A percentile compares a stretch with the other conserved stretches of the same genome.
These are phyloP conservation scores for Rhabdophis nuchalis DNA, from an alignment of 2,797 vertebrate species.

Conservation along the genomic window DNA sequence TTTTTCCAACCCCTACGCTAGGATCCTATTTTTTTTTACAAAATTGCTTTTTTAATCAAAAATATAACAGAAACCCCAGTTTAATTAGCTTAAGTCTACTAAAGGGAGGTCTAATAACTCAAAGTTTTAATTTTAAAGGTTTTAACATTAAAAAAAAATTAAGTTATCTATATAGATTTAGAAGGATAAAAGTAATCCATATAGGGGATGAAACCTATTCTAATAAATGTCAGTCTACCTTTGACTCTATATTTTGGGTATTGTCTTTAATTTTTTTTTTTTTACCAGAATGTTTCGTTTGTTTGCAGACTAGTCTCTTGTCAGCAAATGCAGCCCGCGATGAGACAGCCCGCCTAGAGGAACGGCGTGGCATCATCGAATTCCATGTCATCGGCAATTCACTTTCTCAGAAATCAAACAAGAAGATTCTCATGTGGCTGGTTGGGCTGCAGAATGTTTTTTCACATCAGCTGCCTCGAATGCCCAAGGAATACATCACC, in stretches of 20 bases:
- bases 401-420: conserved; percentile 94
- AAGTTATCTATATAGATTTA: not conserved
- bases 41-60: no score
- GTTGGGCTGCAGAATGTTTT: conserved; percentile 98
- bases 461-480: conserved; percentile 95
- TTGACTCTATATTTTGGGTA: not conserved
- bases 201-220: not conserved
- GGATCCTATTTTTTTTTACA: no score
- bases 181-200: not conserved
- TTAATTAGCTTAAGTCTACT: not conserved
- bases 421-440: conserved; percentile 97
- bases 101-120: not conserved
- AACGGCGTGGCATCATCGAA: conserved; percentile 94
- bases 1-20: no score
- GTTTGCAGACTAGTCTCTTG: conserved; percentile 82
- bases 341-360: conserved; percentile 92
- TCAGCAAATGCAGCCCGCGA: conserved; percentile 94
- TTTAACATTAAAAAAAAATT: not conserved
- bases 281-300: accelerated
- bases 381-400: conserved; percentile 98
- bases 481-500: conserved; percentile 99
- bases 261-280: not conserved
- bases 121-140: not conserved
- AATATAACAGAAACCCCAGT: no score
- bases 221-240: no score